phyloP scores from a whole-genome alignment of 1,140 invertebrate species.

The Pogonomyrmex barbatus region DNA sequence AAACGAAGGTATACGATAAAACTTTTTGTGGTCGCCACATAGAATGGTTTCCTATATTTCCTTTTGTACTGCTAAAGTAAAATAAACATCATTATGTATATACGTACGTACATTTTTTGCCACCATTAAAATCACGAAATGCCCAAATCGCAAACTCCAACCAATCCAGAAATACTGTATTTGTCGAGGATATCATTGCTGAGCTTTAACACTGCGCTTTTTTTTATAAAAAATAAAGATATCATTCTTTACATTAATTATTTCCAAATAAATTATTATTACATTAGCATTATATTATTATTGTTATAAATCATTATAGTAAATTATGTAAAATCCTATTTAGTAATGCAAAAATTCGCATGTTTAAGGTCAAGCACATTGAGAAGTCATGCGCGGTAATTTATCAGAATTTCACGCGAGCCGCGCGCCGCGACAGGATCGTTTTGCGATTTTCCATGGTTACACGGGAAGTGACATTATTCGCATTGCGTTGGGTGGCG shows the following conservation, averaged over 20 bases:
- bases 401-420: constrained; percentile 54
- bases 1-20: constrained; percentile 32
- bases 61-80: background rate
- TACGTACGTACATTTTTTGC: background rate
- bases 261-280: background rate
- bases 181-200: background rate
- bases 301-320: background rate
- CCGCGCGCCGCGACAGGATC: constrained; percentile 34
- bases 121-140: constrained; percentile 10
- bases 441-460: constrained; percentile 58
- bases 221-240: background rate
- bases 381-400: constrained; percentile 12
- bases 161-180: background rate
- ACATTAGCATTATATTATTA: no score
- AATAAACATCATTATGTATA: background rate
- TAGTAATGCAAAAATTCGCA: background rate
- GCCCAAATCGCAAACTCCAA: background rate
- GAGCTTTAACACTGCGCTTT: background rate
- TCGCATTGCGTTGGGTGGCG: constrained; percentile 32
- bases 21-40: constrained; percentile 32
- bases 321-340: background rate
- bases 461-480: constrained; percentile 55
- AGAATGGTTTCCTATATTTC: background rate
- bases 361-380: background rate
- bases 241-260: background rate